phyloP scores from a whole-genome alignment of 2,888 invertebrate genomes.

The Poecilus cupreus region DNA sequence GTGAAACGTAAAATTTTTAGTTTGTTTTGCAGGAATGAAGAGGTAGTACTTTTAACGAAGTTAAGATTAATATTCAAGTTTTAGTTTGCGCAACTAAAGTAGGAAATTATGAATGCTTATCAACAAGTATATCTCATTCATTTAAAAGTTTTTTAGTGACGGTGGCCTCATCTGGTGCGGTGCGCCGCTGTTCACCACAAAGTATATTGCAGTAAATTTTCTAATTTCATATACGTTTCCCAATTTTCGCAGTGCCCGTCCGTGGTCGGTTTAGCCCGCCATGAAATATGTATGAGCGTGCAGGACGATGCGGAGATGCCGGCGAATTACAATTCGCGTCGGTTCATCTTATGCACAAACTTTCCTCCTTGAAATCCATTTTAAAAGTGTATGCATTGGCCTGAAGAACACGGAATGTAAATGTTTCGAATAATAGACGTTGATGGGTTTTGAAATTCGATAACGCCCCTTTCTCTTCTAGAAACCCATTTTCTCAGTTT shows the following conservation, averaged over 20 bases:
- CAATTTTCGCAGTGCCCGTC: conserved; percentile 38
- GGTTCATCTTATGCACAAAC: conserved; percentile 44
- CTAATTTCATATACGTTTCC: conserved; percentile 54
- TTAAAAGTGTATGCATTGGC: conserved; percentile 25
- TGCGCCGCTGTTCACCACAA: not conserved
- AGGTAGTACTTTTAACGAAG: not conserved
- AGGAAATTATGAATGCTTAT: not conserved
- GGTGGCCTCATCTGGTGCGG: not conserved
- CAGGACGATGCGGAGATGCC: not conserved
- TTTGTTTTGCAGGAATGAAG: not conserved
- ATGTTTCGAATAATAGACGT: conserved; percentile 19
- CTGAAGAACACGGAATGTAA: not conserved
- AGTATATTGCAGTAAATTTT: conserved; percentile 38
- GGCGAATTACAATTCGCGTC: conserved; percentile 47
- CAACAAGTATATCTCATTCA: not conserved
- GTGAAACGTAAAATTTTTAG: no score
- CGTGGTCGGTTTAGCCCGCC: conserved; percentile 47
- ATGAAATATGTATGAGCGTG: conserved; percentile 56
- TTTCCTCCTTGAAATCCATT: conserved; percentile 46
- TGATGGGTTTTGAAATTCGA: conserved; percentile 16
- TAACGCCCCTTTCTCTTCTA: not conserved
- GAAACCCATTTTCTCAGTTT: not conserved
- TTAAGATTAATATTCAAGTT: not conserved
- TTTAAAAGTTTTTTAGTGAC: not conserved
- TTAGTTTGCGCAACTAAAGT: not conserved